Percentiles rank a stretch among this genome's conserved stretches.
Conservation (phyloP, 2,888 invertebrate species). For the Drosophila multiciliata region DNA sequence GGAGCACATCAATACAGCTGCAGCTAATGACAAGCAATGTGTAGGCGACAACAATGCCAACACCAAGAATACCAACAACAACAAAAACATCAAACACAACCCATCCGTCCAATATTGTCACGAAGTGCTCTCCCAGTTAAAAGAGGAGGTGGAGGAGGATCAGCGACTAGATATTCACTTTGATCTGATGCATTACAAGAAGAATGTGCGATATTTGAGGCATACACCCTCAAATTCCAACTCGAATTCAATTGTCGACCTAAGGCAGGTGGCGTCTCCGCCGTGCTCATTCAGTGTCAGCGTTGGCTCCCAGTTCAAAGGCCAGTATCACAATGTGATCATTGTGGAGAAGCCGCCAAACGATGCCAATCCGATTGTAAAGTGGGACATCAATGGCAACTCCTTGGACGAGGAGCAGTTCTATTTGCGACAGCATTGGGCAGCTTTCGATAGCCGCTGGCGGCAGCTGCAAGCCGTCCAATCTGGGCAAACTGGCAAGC, state of each 20-base stretch:
- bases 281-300: conserved; percentile 76
- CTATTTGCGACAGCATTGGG: conserved; percentile 68
- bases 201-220: conserved; percentile 82
- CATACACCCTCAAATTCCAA: conserved; percentile 84
- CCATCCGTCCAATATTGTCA: conserved; percentile 63
- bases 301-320: conserved; percentile 77
- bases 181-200: conserved; percentile 82
- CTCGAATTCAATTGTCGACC: conserved; percentile 80
- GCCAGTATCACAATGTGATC: conserved; percentile 80
- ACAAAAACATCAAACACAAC: conserved; percentile 29
- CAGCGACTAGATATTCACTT: conserved; percentile 69
- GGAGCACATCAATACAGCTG: conserved; percentile 31
- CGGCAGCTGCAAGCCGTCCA: conserved; percentile 58
- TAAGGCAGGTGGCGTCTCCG: conserved; percentile 24
- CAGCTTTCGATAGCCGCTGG: conserved; percentile 77
- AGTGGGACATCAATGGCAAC: conserved; percentile 84
- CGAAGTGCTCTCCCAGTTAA: conserved; percentile 32
- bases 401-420: conserved; percentile 80
- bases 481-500: conserved; percentile 40
- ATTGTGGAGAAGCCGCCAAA: conserved; percentile 79
- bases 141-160: conserved; percentile 33
- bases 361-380: conserved; percentile 77
- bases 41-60: conserved; percentile 23
- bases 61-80: conserved; percentile 16
- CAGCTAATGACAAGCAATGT: conserved; percentile 47